Base-by-base conservation (phyloP, 2,888 invertebrate species). In the Ischnura elegans region DNA sequence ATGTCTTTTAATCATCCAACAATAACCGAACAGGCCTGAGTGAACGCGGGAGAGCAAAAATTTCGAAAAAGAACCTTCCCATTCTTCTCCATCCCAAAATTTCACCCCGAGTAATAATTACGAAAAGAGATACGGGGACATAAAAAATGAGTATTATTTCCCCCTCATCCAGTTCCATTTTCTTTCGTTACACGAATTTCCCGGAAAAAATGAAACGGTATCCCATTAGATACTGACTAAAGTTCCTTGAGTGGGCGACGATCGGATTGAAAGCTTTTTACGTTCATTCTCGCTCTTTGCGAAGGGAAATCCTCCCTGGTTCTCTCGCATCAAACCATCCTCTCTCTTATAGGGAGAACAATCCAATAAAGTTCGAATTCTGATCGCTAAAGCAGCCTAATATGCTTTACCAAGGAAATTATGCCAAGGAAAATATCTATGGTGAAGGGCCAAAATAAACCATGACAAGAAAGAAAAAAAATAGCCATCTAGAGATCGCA, bases 181-280 rank as follows among this genome's bases (percentile, higher is more conserved):
- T 76, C 29, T 76, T n/a, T 76, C 36, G 76, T 76, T 76, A 36
- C 29, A 29, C 6, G 76, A 36, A 36, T 76, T 61, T 61, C 61
- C 51, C 13, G 51, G 51, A 51, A 51, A 51, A 51, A 51, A 61
- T 6, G 36, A 76, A 29, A 36, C 21, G 36, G 76, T 76, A 76
- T 76, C 76, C 76, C 76, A 76, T 76, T 36, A n/a, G n/a, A n/a
- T n/a, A 76, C 76, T 29, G 36, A n/a, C 76, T 8, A 76, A 76
- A 76, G 76, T 76, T 76, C 76, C 76, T 76, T 76, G 36, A 76
- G 76, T 76, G 76, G 76, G 36, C 76, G 76, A 76, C 76, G 76
- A 76, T 76, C 36, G 36, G 36, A 76, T 25, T 76, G 76, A 36
- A 76, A 76, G 76, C 76, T 36, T 36, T 76, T 16, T 76, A 13